Evolutionary conservation across 2,888 invertebrate species (phyloP).

Genomic region (Plebejus anna): DNA sequence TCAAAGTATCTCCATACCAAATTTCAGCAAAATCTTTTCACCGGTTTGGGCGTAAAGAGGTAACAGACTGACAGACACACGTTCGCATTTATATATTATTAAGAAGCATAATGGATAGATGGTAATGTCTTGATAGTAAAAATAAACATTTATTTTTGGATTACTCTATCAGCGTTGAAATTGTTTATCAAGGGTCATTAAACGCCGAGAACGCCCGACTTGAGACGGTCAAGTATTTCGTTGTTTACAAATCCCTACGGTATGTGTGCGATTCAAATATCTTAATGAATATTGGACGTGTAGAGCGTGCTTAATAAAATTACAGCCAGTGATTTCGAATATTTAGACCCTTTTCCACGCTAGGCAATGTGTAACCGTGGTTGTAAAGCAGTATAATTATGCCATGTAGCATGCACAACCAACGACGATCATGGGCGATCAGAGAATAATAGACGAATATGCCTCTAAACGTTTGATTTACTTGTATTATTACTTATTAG

Average conservation of each 20-base stretch:
- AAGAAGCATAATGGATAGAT: too few species aligned
- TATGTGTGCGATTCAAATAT: slow-evolving; percentile 24
- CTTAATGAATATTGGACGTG: slow-evolving; percentile 27
- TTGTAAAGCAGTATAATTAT: background rate
- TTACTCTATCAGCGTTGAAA: background rate
- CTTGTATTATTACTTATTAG: too few species aligned
- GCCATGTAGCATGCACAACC: background rate
- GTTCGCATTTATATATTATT: too few species aligned
- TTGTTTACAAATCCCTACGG: slow-evolving; percentile 26
- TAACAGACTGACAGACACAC: too few species aligned
- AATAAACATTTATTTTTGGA: background rate
- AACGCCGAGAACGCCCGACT: background rate
- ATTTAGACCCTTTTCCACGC: background rate
- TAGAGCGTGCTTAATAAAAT: slow-evolving; percentile 24
- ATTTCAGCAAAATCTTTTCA: too few species aligned
- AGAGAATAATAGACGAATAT: background rate
- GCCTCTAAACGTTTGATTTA: background rate
- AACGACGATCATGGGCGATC: background rate
- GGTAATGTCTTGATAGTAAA: background rate
- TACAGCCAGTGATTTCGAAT: background rate
- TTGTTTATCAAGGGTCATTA: slow-evolving; percentile 13
- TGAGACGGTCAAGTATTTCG: slow-evolving; percentile 25
- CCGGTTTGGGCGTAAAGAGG: too few species aligned
- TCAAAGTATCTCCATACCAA: too few species aligned
- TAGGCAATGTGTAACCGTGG: background rate